Evolutionary conservation across 2,797 vertebrate species (phyloP), one percentile per base, ranked within the genome.

Genomic region (Clarias pachynema): DNA sequence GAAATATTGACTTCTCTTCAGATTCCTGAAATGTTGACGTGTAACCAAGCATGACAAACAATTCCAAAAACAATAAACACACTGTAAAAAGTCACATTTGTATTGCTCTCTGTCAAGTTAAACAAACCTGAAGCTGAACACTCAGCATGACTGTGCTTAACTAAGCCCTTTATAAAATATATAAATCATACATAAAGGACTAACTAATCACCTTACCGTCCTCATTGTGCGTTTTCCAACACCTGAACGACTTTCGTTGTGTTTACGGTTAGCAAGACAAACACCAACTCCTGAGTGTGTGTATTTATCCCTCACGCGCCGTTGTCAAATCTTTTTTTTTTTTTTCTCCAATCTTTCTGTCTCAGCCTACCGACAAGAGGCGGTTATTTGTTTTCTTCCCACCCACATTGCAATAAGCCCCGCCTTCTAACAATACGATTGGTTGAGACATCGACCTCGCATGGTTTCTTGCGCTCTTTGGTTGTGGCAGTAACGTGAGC

Each of bases 311-410:
- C 29, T 29, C 40, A 89, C 87, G 86, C 87, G 81, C 53, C 62
- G 88, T 86, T 79, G 20, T 37, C 77, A 0, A 69, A 56, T 3
- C 2, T 75, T 88, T 68, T 82, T 6, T 20, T 8, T 31, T 68
- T 8, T 88, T 68, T 82, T 57, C 80, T 66, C 57, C 56, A 8
- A 24, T 83, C 69, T 62, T 26, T 69, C 74, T 84, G 37, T 80
- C 86, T 65, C 87, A 86, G 91, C 90, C 93, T 93, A 92, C 81
- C 18, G 24, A 72, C 29, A 59, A 72, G 20, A 72, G 66, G 66
- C 81, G 81, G 26, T 70, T 72, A 82, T 82, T 82, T 40, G 66
- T 70, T 72, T 70, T 72, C 53, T 40, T 72, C 66, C 81, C 56
- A 82, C 81, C 81, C 66, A 34, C 26, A 72, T 82, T 82, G 15